Conservation (phyloP, 2,888 invertebrate genomes). For the Smittia sp. region DNA sequence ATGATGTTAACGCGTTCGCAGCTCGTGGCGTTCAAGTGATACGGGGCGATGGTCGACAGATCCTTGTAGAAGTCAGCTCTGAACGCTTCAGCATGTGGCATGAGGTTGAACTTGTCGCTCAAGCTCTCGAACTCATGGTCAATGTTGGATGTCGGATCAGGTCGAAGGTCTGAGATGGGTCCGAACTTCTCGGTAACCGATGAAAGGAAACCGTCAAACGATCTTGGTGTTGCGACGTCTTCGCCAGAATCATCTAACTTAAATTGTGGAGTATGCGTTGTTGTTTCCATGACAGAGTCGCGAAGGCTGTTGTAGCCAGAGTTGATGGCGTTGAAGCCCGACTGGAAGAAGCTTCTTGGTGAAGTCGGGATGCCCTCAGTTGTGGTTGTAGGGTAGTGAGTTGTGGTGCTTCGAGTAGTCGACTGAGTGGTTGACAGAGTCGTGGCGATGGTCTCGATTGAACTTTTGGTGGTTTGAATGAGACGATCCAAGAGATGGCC, state of each 20-base stretch:
- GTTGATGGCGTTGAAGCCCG: constrained; percentile 46
- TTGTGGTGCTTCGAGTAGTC: constrained; percentile 44
- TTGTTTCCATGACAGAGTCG: constrained; percentile 42
- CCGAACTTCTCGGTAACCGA: constrained; percentile 1
- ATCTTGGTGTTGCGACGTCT: not conserved
- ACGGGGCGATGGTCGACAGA: constrained; percentile 53
- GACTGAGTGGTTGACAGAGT: constrained; percentile 46
- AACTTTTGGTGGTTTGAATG: constrained; percentile 52
- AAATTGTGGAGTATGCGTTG: constrained; percentile 40
- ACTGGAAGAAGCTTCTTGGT: constrained; percentile 48
- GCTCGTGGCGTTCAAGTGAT: constrained; percentile 56
- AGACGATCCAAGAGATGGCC: constrained; percentile 48
- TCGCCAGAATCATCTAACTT: constrained; percentile 7
- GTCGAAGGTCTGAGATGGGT: constrained; percentile 24
- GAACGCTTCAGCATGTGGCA: constrained; percentile 54
- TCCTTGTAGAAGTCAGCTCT: constrained; percentile 48
- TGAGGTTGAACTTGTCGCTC: constrained; percentile 55
- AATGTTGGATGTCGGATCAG: constrained; percentile 33
- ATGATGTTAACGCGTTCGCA: constrained; percentile 85
- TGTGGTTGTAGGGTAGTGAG: constrained; percentile 46
- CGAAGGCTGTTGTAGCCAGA: constrained; percentile 45
- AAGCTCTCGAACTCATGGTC: constrained; percentile 57
- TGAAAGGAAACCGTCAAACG: not conserved
- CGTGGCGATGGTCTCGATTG: constrained; percentile 53
- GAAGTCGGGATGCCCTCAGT: constrained; percentile 50